Evolutionary conservation across 1,140 invertebrate species (phyloP).

Genomic region (Branchinecta lynchi): DNA sequence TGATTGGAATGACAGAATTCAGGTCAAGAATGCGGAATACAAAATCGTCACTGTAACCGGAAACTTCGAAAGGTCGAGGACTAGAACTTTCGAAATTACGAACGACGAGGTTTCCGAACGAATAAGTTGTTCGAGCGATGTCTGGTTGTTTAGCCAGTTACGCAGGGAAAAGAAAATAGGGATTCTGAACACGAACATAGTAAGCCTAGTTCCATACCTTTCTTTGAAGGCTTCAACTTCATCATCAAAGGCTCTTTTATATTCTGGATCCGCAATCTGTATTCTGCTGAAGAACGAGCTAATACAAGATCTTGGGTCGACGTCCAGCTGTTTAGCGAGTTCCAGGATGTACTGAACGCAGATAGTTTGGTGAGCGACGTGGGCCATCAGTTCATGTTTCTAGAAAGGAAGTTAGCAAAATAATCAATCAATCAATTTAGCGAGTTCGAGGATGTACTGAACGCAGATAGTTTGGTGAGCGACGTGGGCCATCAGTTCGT

Average conservation of each 20-base stretch:
- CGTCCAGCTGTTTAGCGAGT: slow-evolving; percentile 79
- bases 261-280: slow-evolving; percentile 73
- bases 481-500: slow-evolving; percentile 84
- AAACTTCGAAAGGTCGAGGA: no score
- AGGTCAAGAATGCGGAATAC: no score
- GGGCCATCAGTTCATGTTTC: slow-evolving; percentile 86
- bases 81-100: no score
- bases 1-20: no score
- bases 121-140: no score
- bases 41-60: no score
- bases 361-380: slow-evolving; percentile 94
- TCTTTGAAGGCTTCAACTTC: slow-evolving; percentile 80
- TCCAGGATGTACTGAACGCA: slow-evolving; percentile 98
- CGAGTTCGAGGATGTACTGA: slow-evolving; percentile 94
- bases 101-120: no score
- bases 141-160: slow-evolving; percentile 90
- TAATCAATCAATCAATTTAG: no score
- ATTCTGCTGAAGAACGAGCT: slow-evolving; percentile 90
- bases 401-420: slow-evolving; percentile 32
- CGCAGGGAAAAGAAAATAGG: slow-evolving; percentile 38
- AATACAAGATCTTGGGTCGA: slow-evolving; percentile 81
- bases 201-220: neutral
- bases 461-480: slow-evolving; percentile 97
- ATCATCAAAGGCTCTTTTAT: slow-evolving; percentile 85
- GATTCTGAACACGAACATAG: no score